Conservation (phyloP, 2,113 vertebrate species). For the Ptychochromis oligacanthus region DNA sequence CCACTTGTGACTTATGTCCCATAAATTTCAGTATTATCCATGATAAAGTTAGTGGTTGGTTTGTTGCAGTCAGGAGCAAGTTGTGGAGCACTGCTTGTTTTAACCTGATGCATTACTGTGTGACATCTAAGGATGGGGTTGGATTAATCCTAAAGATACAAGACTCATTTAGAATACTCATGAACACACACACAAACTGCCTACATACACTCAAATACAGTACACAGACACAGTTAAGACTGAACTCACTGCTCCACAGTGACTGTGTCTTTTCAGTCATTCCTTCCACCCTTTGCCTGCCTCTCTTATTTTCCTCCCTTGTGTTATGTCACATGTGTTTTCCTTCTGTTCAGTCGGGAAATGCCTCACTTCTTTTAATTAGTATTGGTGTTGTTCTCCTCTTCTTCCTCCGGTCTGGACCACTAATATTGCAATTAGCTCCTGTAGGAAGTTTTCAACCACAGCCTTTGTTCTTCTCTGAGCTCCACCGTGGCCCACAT, state of each 20-base stretch:
- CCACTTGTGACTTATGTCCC: background rate
- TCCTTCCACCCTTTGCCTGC: background rate
- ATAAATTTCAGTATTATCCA: background rate
- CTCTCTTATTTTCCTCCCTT: slow-evolving; percentile 28
- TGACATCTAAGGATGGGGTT: slow-evolving; percentile 63
- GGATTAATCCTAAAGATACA: slow-evolving; percentile 68
- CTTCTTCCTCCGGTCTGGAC: slow-evolving; percentile 42
- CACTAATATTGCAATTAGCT: slow-evolving; percentile 70
- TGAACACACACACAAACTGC: background rate
- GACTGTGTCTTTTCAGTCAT: background rate
- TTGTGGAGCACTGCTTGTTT: slow-evolving; percentile 46
- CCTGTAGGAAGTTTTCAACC: slow-evolving; percentile 53
- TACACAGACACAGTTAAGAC: slow-evolving; percentile 7
- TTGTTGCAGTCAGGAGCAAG: slow-evolving; percentile 20
- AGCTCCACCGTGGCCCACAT: slow-evolving; percentile 30
- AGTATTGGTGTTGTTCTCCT: slow-evolving; percentile 49
- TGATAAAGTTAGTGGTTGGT: background rate
- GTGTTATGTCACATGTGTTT: background rate
- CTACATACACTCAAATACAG: background rate
- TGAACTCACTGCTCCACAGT: slow-evolving; percentile 11
- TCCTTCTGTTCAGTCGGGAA: slow-evolving; percentile 33
- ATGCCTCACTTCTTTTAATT: slow-evolving; percentile 59
- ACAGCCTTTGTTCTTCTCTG: slow-evolving; percentile 56
- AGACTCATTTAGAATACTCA: slow-evolving; percentile 60
- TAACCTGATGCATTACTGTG: slow-evolving; percentile 61